Conservation (phyloP, 1,140 invertebrate species). For the Drosophila erecta region DNA sequence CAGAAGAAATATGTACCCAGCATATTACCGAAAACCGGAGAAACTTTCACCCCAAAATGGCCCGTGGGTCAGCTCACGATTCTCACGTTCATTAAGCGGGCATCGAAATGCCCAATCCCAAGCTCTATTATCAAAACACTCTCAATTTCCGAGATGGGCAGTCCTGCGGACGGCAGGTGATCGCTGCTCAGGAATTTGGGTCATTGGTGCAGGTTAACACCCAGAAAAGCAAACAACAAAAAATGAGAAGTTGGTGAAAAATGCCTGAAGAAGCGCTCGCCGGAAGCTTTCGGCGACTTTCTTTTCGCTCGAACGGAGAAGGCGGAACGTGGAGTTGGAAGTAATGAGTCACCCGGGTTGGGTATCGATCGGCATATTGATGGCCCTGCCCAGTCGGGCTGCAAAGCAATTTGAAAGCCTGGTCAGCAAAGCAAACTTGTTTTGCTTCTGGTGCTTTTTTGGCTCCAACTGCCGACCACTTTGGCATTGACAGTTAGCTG, state of each 20-base stretch:
- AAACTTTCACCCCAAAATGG: conserved; percentile 67
- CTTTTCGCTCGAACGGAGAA: conserved; percentile 57
- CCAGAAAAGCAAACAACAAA: conserved; percentile 47
- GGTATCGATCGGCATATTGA: conserved; percentile 41
- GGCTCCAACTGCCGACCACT: conserved; percentile 53
- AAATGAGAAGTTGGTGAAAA: conserved; percentile 6
- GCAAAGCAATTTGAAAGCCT: conserved; percentile 70
- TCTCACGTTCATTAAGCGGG: conserved; percentile 74
- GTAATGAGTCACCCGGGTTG: conserved; percentile 60
- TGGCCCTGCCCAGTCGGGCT: conserved; percentile 51
- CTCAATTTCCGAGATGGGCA: conserved; percentile 53
- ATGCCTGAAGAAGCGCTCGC: conserved; percentile 48
- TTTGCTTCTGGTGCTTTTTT: conserved; percentile 37
- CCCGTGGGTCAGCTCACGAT: conserved; percentile 41
- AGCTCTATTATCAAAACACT: conserved; percentile 70
- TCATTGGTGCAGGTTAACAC: conserved; percentile 66
- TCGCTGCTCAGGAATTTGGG: conserved; percentile 57
- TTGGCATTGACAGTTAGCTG: conserved; percentile 81
- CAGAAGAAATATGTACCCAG: background rate
- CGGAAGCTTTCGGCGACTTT: conserved; percentile 76
- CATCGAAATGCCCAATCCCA: background rate
- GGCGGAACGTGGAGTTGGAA: conserved; percentile 23
- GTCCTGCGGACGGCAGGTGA: conserved; percentile 50
- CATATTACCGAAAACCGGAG: conserved; percentile 1
- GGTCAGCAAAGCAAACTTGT: conserved; percentile 50